Evolutionary conservation across 30 jellyfish, hydroid and myxozoan species (phyloP).

Genomic region (Aurelia coerulea): DNA sequence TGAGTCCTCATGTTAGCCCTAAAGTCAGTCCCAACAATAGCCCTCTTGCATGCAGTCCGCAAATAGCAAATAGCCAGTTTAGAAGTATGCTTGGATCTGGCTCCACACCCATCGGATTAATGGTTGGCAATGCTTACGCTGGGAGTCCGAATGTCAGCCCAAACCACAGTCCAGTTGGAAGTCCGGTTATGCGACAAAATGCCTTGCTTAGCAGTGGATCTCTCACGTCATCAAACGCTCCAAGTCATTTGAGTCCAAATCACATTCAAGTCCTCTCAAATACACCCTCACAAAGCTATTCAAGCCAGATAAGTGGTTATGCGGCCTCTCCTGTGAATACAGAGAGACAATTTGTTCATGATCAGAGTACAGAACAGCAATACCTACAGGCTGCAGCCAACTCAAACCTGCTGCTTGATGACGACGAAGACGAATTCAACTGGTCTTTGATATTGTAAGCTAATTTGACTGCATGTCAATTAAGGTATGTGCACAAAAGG

Average conservation of each 20-base stretch:
- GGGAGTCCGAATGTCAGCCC: constrained; percentile 67
- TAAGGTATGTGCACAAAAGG: too few species aligned
- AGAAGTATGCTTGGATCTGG: constrained; percentile 24
- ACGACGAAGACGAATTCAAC: constrained; percentile 90
- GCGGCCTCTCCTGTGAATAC: constrained; percentile 27
- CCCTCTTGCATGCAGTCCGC: constrained; percentile 34
- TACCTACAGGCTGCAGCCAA: constrained; percentile 57
- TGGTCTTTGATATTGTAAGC: constrained; percentile 85
- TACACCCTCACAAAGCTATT: constrained; percentile 35
- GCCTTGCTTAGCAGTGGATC: constrained; percentile 73
- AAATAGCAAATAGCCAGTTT: constrained; percentile 6
- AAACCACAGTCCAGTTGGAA: constrained; percentile 75
- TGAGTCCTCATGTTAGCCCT: constrained; percentile 47
- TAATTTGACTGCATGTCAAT: too few species aligned
- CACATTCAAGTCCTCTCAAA: neutral
- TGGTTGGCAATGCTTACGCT: constrained; percentile 18
- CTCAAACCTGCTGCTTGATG: constrained; percentile 55
- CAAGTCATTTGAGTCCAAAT: constrained; percentile 36
- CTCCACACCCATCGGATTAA: constrained; percentile 6
- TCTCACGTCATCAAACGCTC: neutral
- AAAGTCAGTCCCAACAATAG: constrained; percentile 45
- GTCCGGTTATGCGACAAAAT: constrained; percentile 56
- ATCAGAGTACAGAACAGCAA: constrained; percentile 70
- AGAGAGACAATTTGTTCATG: constrained; percentile 30
- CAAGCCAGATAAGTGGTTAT: constrained; percentile 26